phyloP scores from a whole-genome alignment of 2,797 vertebrate species.

The Eospalax fontanierii region DNA sequence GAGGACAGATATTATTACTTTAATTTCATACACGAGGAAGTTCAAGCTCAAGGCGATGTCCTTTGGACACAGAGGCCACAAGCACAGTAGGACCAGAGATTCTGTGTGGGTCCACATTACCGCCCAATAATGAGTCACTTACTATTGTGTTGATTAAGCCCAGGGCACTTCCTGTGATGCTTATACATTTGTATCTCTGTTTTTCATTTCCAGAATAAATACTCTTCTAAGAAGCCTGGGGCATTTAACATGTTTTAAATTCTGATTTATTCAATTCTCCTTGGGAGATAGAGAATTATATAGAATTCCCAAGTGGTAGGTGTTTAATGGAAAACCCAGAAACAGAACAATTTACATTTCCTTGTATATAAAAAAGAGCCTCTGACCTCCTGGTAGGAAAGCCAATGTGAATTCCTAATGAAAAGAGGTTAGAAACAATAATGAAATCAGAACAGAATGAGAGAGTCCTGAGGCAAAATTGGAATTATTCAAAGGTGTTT shows the following conservation, averaged over 20 bases:
- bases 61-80: background rate
- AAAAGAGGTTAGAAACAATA: constrained; percentile 57
- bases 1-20: constrained; percentile 55
- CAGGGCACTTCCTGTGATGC: constrained; percentile 9
- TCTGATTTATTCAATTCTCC: constrained; percentile 52
- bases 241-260: constrained; percentile 71
- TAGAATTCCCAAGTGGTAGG: constrained; percentile 43
- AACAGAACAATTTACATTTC: constrained; percentile 59
- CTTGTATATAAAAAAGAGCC: background rate
- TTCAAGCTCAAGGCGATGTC: background rate
- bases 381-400: constrained; percentile 66
- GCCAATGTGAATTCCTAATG: constrained; percentile 56
- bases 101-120: background rate
- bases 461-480: constrained; percentile 18
- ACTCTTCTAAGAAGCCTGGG: constrained; percentile 54
- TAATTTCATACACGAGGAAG: constrained; percentile 70
- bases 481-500: constrained; percentile 38
- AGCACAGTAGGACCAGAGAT: background rate
- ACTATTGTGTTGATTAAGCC: background rate
- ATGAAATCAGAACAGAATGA: constrained; percentile 46
- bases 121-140: background rate
- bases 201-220: constrained; percentile 23
- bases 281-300: constrained; percentile 44
- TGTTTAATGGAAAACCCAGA: constrained; percentile 70
- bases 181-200: constrained; percentile 29